phyloP scores from a whole-genome alignment of 2,888 invertebrate species.

The Cheilosia urbana region DNA sequence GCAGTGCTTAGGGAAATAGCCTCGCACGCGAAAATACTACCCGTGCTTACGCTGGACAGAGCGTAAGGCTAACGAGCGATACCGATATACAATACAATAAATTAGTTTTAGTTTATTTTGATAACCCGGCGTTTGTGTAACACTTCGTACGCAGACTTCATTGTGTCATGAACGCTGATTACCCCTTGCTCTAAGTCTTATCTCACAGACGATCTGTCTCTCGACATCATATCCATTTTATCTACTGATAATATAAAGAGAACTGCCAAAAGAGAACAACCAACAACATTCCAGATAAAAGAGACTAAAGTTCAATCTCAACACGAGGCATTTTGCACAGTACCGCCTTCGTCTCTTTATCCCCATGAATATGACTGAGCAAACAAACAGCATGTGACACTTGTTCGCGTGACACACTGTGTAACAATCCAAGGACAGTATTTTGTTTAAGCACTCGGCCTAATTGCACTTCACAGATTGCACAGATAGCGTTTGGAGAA shows the following conservation, averaged over 20 bases:
- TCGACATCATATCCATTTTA: not conserved
- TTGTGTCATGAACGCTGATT: too few relatives aligned
- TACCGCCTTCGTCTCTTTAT: not conserved
- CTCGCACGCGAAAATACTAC: too few relatives aligned
- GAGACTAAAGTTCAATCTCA: constrained; percentile 1
- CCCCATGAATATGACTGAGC: not conserved
- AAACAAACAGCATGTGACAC: constrained; percentile 26
- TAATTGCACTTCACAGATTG: constrained; percentile 29
- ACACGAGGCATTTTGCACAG: constrained; percentile 1
- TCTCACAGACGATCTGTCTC: not conserved
- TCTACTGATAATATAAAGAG: not conserved
- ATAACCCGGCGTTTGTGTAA: too few relatives aligned
- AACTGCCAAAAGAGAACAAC: not conserved
- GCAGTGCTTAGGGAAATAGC: too few relatives aligned
- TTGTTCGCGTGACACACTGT: constrained; percentile 28
- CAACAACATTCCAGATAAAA: not conserved
- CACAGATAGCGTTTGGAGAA: constrained; percentile 1
- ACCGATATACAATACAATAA: too few relatives aligned
- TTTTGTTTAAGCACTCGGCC: constrained; percentile 14
- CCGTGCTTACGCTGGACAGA: too few relatives aligned
- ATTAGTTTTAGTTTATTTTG: too few relatives aligned
- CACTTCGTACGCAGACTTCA: too few relatives aligned
- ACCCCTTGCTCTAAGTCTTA: too few relatives aligned
- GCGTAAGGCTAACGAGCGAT: too few relatives aligned
- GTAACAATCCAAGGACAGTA: not conserved